phyloP scores from a whole-genome alignment of 2,113 vertebrate genomes.

The Procavia capensis region DNA sequence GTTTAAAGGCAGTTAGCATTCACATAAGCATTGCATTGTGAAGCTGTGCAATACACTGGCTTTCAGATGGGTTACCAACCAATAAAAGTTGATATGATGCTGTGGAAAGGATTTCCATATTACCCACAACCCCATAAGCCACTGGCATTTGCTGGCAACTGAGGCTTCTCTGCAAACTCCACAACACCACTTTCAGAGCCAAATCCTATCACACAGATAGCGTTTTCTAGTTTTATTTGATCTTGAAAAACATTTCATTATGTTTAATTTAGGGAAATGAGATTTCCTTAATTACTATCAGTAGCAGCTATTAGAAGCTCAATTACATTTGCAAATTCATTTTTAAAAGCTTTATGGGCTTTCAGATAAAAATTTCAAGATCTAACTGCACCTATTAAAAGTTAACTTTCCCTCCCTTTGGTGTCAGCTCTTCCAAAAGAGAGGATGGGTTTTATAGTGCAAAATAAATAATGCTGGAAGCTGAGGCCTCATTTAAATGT shows the following conservation, averaged over 20 bases:
- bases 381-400: slow-evolving; percentile 66
- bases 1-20: slow-evolving; percentile 35
- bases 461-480: slow-evolving; percentile 74
- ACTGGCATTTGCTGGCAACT: slow-evolving; percentile 65
- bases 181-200: slow-evolving; percentile 68
- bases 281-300: slow-evolving; percentile 88
- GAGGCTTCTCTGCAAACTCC: slow-evolving; percentile 59
- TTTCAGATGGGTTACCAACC: slow-evolving; percentile 61
- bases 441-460: slow-evolving; percentile 23
- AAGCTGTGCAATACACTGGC: not conserved
- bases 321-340: slow-evolving; percentile 86
- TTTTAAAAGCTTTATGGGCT: slow-evolving; percentile 85
- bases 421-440: slow-evolving; percentile 51
- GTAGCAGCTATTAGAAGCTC: slow-evolving; percentile 88
- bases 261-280: slow-evolving; percentile 89
- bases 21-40: not conserved
- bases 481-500: slow-evolving; percentile 54
- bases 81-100: slow-evolving; percentile 62
- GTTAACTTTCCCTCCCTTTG: slow-evolving; percentile 13
- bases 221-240: slow-evolving; percentile 86
- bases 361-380: slow-evolving; percentile 81
- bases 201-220: slow-evolving; percentile 76
- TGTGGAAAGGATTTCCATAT: not conserved
- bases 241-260: slow-evolving; percentile 87
- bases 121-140: slow-evolving; percentile 44